These are phyloP conservation scores for Desmophyllum pertusum DNA, from an alignment of 92 coral and sea anemone species.

Conservation along the genomic window DNA sequence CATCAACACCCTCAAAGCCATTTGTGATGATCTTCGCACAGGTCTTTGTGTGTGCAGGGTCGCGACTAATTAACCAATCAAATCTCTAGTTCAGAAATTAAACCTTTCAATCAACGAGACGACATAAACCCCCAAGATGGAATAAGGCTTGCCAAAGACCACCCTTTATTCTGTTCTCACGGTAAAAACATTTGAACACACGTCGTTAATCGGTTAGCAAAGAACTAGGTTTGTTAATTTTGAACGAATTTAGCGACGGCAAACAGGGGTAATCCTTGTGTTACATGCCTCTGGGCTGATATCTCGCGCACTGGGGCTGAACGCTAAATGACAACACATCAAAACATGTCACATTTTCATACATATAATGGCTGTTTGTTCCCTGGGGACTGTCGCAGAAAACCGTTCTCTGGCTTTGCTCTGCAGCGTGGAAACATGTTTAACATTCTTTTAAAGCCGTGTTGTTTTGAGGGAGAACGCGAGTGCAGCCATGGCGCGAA, in stretches of 20 bases:
- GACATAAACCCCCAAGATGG: slow-evolving; percentile 24
- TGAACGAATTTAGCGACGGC: slow-evolving; percentile 20
- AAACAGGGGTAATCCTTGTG: slow-evolving; percentile 25
- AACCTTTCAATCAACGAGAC: slow-evolving; percentile 36
- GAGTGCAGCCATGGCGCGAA: slow-evolving; percentile 57
- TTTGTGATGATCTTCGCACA: neutral
- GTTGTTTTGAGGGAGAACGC: slow-evolving; percentile 1
- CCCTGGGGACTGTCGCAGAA: slow-evolving; percentile 55
- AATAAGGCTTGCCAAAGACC: neutral
- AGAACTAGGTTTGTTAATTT: slow-evolving; percentile 24
- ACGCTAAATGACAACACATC: slow-evolving; percentile 56
- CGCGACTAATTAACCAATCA: slow-evolving; percentile 34
- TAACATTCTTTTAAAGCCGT: slow-evolving; percentile 28
- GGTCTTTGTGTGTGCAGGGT: slow-evolving; percentile 3
- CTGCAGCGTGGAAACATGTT: slow-evolving; percentile 21
- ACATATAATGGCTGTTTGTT: slow-evolving; percentile 43
- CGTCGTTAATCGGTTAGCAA: slow-evolving; percentile 15
- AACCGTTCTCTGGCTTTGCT: slow-evolving; percentile 29
- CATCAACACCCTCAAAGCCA: slow-evolving; percentile 16
- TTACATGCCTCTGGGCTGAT: slow-evolving; percentile 27
- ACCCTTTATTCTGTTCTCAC: neutral
- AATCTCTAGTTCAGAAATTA: slow-evolving; percentile 11
- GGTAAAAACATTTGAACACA: neutral
- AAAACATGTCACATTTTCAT: slow-evolving; percentile 54
- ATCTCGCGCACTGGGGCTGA: slow-evolving; percentile 35